Evolutionary conservation across 2,888 invertebrate genomes (phyloP), one percentile per base, ranked within the genome.

Genomic region (Dascillus cervinus): DNA sequence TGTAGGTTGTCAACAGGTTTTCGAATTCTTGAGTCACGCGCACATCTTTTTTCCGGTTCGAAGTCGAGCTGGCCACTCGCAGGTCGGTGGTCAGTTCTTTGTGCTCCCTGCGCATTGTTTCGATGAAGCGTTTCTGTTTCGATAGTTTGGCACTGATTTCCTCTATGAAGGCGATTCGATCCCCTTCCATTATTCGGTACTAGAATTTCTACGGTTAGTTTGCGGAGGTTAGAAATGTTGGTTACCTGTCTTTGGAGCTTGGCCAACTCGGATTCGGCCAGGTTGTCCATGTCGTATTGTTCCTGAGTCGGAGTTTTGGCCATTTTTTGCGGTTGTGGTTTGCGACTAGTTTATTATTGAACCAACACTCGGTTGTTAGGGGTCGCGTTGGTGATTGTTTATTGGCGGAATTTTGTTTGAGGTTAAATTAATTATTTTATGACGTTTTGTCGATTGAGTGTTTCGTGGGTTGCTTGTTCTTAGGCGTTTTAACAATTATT

Each of bases 101-200:
- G 39, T 78, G 70, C 45, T 83, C 82, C 11, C 65, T 61, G 44
- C 72, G 72, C 17, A 83, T 64, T 4, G 70, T 71, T 11, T 64
- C 64, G 39, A 82, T 74, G 43, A 79, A 72, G 50, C 71, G 74
- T 47, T 72, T 67, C 56, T 81, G 79, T 56, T 75, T 75, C 29
- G 73, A 67, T 12, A 80, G 63, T 39, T 79, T 74, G 3, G 77
- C 73, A 47, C 76, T 76, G 12, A 77, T 77, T 52, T 83, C 81
- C 52, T 77, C 79, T 30, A 73, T 72, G 52, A 83, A 85, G 0
- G 77, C 72, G 6, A 73, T 69, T 2, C 84, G 70, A 58, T 87
- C 85, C 37, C 81, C 77, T 59, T 89, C 86, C 84, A 88, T 86
- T 46, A 86, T 81, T 10, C 86, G 72, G 56, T 81, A 82, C 72